Evolutionary conservation across 2,888 invertebrate genomes (phyloP), one percentile per base, ranked within the genome.

Genomic region (Anarsia innoxiella): DNA sequence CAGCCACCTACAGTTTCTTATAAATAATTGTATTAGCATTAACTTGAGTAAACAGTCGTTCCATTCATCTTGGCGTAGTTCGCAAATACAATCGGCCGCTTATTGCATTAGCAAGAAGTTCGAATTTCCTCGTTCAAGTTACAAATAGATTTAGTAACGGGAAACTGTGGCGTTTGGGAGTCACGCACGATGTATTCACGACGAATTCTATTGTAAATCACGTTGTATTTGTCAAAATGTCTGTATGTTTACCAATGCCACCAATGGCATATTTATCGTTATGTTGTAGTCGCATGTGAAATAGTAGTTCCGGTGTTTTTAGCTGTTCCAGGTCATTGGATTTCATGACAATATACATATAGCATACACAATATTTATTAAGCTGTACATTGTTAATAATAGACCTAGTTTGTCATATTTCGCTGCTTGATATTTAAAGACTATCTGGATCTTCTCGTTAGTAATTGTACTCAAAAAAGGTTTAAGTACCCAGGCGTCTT

Each of bases 111-210:
- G 30, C 13, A 10, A 13, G 13, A 25, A 35, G 23, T 23, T 16
- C 23, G 23, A 29, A 37, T 36, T 39, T 44, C 30, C 33, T 34
- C 27, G 31, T 23, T 30, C 36, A 30, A 31, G 40, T 42, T 39
- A 42, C 44, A 46, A 45, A 46, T 46, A 40, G 44, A 40, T 40
- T 46, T 46, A 39, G 36, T 39, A 34, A 29, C 36, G 35, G 41
- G 46, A 19, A 6, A 19, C 37, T 37, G 29, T 8, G 23, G 26
- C 6, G 9, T 25, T 12, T 32, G 39, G 31, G 25, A 36, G 37
- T 12, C 33, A 30, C 41, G 38, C 35, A 36, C 28, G 32, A 11
- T 13, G 12, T 4, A 4, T 10, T 3, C 10, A 12, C 10, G 1
- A 19, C 6, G 10, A 10, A 26, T n/a, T 23, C n/a, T 11, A 23